These are phyloP conservation scores for Ostrea edulis DNA, from an alignment of 1,140 invertebrate genomes.

Conservation along the genomic window DNA sequence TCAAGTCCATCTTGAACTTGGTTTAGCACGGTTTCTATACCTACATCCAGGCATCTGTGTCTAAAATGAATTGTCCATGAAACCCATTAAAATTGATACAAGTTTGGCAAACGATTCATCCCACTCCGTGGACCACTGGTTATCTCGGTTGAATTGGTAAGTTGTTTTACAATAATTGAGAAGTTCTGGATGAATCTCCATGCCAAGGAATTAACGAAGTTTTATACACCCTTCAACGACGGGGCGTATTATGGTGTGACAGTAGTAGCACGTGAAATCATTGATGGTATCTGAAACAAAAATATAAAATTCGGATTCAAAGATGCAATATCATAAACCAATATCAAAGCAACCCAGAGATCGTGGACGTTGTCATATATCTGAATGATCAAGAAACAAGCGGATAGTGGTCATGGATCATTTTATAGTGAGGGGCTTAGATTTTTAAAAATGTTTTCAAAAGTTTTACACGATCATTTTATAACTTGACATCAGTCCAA, in stretches of 20 bases:
- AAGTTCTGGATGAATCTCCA: slow-evolving; percentile 30
- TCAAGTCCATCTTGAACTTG: slow-evolving; percentile 56
- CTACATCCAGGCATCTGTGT: slow-evolving; percentile 55
- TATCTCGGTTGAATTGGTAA: slow-evolving; percentile 43
- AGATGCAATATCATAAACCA: no score
- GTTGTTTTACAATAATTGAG: neutral
- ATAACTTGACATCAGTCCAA: no score
- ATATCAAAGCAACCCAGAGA: no score
- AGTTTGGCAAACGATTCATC: slow-evolving; percentile 12
- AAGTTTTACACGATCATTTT: no score
- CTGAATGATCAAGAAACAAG: no score
- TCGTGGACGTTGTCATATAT: no score
- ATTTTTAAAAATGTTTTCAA: no score
- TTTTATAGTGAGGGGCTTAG: no score
- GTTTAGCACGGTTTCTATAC: slow-evolving; percentile 50
- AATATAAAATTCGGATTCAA: no score
- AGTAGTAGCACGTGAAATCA: no score
- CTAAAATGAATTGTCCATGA: slow-evolving; percentile 50
- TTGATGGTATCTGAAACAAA: no score
- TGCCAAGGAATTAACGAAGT: slow-evolving; percentile 24
- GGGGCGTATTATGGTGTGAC: neutral
- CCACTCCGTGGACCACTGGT: neutral
- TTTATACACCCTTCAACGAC: slow-evolving; percentile 31
- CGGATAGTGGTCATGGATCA: no score
- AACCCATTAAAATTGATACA: slow-evolving; percentile 61